Evolutionary conservation across 2,888 invertebrate species (phyloP).

Genomic region (Unio pictorum): DNA sequence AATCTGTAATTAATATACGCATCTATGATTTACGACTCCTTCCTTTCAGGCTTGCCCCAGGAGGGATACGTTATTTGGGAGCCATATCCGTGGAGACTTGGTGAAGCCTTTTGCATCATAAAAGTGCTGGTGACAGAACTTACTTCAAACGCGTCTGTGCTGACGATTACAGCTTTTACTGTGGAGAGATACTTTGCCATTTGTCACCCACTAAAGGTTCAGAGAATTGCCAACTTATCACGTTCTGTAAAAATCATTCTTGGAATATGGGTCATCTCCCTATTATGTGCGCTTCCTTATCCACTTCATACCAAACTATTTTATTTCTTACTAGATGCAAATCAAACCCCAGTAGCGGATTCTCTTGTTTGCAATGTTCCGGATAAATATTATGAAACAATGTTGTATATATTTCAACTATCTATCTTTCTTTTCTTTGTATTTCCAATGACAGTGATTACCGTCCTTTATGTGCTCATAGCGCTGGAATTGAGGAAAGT

Average conservation of each 20-base stretch:
- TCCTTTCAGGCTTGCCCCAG: constrained; percentile 71
- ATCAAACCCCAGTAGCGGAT: constrained; percentile 39
- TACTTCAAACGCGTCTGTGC: constrained; percentile 90
- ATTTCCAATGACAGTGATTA: constrained; percentile 81
- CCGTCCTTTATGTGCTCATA: constrained; percentile 79
- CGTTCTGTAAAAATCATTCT: constrained; percentile 87
- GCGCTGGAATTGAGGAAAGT: constrained; percentile 57
- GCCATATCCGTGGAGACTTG: constrained; percentile 73
- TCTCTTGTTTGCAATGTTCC: constrained; percentile 63
- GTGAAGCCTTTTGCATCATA: constrained; percentile 72
- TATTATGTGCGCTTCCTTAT: constrained; percentile 78
- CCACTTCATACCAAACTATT: constrained; percentile 62
- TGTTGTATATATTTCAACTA: constrained; percentile 78
- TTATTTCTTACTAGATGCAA: constrained; percentile 42
- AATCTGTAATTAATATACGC: too few relatives aligned
- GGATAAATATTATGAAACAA: constrained; percentile 38
- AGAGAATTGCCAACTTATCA: constrained; percentile 86
- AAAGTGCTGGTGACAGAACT: constrained; percentile 72
- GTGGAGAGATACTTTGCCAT: constrained; percentile 91
- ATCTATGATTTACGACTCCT: background rate
- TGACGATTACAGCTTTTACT: constrained; percentile 94
- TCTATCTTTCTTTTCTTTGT: constrained; percentile 89
- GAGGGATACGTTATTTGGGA: constrained; percentile 73
- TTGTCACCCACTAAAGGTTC: constrained; percentile 88
- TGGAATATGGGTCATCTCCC: constrained; percentile 85